phyloP scores from a whole-genome alignment of 1,140 invertebrate species.

The Calliopsis andreniformis region DNA sequence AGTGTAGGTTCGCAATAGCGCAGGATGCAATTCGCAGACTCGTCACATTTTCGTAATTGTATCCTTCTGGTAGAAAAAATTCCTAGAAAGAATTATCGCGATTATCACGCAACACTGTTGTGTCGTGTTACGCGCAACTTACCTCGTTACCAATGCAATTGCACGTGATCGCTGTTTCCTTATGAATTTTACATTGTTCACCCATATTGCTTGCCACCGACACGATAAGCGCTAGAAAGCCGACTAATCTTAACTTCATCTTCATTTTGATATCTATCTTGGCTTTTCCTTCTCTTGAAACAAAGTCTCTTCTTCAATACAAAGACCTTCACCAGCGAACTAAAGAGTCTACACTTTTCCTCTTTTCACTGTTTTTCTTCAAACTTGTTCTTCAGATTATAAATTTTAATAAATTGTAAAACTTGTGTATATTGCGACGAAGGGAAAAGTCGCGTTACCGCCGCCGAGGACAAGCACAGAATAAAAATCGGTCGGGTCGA shows the following conservation, averaged over 20 bases:
- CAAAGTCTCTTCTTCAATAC: no score
- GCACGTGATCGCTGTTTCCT: conserved; percentile 55
- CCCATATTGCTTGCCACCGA: conserved; percentile 45
- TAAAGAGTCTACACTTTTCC: neutral
- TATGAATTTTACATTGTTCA: conserved; percentile 59
- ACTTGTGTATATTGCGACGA: neutral
- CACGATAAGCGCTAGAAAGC: neutral
- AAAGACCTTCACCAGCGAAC: neutral
- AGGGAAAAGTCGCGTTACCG: neutral
- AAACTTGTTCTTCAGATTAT: neutral
- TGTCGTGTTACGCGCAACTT: neutral
- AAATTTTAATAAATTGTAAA: no score
- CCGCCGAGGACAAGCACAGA: neutral
- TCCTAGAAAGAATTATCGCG: conserved; percentile 62
- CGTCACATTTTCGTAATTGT: conserved; percentile 65
- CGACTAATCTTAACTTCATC: neutral
- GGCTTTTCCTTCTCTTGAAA: neutral
- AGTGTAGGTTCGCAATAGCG: conserved; percentile 53
- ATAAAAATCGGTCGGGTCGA: neutral
- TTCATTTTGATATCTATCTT: neutral
- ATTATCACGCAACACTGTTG: no score
- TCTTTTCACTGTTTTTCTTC: neutral
- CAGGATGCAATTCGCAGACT: conserved; percentile 63
- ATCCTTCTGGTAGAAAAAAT: conserved; percentile 57
- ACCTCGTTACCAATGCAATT: conserved; percentile 66